Evolutionary conservation across 2,797 vertebrate species (phyloP).

Genomic region (Pipistrellus pygmaeus): DNA sequence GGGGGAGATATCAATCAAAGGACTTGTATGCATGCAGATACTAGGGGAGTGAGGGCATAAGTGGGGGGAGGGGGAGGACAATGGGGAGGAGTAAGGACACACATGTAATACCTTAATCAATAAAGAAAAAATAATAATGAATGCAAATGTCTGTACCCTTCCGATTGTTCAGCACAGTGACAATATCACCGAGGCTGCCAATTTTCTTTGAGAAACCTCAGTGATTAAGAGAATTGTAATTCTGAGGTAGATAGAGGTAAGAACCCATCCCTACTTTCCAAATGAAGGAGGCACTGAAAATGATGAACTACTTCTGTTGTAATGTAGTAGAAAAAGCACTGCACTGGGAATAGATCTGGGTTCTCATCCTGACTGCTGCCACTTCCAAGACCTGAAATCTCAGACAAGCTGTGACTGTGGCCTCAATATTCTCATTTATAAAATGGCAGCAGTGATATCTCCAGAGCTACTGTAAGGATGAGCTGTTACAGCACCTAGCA

Average conservation of each 20-base stretch:
- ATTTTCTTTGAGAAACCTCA: conserved; percentile 39
- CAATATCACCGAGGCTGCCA: neutral
- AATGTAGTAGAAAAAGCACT: neutral
- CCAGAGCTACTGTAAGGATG: neutral
- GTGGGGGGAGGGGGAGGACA: too few species aligned
- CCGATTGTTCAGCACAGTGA: neutral
- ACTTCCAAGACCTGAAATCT: neutral
- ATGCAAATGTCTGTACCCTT: neutral
- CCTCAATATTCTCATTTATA: neutral
- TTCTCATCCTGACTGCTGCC: neutral
- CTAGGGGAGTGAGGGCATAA: too few species aligned
- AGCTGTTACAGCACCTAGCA: neutral
- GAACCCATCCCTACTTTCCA: neutral
- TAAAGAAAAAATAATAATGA: too few species aligned
- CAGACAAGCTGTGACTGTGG: neutral
- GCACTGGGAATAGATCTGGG: neutral
- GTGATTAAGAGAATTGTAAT: neutral
- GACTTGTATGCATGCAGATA: too few species aligned
- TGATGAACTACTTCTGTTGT: neutral
- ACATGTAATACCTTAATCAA: too few species aligned
- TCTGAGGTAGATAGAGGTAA: neutral
- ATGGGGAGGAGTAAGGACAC: too few species aligned
- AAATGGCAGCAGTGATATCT: neutral
- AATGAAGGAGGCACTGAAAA: conserved; percentile 18
- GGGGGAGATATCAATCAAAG: too few species aligned